phyloP scores from a whole-genome alignment of 2,113 vertebrate genomes.

The Todiramphus saurophagus region DNA sequence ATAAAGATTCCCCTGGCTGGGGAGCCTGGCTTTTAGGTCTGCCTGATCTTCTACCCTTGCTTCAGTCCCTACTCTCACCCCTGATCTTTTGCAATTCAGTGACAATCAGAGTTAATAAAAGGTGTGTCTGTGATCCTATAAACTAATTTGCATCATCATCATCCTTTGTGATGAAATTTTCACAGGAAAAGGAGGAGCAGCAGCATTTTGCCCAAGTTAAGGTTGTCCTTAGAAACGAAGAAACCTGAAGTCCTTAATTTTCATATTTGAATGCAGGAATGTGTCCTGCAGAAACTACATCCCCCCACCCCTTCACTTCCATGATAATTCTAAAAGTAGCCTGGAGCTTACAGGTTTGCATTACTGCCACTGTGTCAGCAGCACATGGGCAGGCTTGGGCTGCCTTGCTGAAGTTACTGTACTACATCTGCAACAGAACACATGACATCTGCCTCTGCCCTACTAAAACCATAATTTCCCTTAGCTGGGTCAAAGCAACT shows the following conservation, averaged over 20 bases:
- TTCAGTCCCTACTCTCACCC: background rate
- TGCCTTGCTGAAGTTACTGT: background rate
- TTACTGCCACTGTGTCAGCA: background rate
- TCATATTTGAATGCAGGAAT: slow-evolving; percentile 27
- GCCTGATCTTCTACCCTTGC: background rate
- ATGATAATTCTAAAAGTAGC: background rate
- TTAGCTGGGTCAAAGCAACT: background rate
- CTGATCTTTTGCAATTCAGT: slow-evolving; percentile 36
- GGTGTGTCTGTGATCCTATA: slow-evolving; percentile 40
- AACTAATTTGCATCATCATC: slow-evolving; percentile 48
- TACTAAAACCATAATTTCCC: background rate
- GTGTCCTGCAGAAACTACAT: slow-evolving; percentile 7
- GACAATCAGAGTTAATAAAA: slow-evolving; percentile 52
- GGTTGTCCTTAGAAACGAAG: slow-evolving; percentile 5
- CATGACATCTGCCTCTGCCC: background rate
- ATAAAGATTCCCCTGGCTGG: background rate
- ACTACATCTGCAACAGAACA: background rate
- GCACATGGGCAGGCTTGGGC: background rate
- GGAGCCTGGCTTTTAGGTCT: background rate
- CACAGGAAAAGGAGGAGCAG: background rate
- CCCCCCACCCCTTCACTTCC: background rate
- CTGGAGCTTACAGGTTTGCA: background rate
- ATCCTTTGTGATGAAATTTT: slow-evolving; percentile 51
- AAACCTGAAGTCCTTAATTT: slow-evolving; percentile 33
- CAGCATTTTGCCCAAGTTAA: slow-evolving; percentile 31